Evolutionary conservation across 2,113 vertebrate genomes (phyloP).

Genomic region (Cephalopterus ornatus): DNA sequence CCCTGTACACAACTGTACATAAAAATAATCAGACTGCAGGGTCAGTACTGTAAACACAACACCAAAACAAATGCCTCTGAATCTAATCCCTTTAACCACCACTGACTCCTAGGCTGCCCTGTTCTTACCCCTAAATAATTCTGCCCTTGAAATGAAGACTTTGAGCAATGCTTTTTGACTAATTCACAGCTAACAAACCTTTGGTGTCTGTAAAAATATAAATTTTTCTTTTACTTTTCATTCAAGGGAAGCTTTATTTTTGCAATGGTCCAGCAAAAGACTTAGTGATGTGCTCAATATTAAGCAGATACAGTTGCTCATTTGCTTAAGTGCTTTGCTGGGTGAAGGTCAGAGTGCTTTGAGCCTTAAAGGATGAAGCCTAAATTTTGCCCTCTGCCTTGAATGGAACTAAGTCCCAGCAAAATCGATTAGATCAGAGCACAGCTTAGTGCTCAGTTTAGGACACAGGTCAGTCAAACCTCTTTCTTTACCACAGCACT

Average conservation of each 20-base stretch:
- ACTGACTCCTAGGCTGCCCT: neutral
- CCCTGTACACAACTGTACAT: neutral
- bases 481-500: neutral
- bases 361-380: neutral
- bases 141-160: neutral
- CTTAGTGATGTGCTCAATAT: neutral
- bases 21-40: neutral
- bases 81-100: neutral
- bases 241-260: neutral
- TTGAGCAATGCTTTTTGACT: neutral
- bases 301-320: neutral
- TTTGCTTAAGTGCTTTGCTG: constrained; percentile 34
- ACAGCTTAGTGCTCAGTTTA: neutral
- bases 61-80: neutral
- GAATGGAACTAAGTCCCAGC: neutral
- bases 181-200: neutral
- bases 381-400: neutral
- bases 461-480: neutral
- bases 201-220: neutral
- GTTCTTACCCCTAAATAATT: neutral
- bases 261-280: neutral
- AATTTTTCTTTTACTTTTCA: neutral
- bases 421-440: neutral
- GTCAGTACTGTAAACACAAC: neutral
- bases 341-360: neutral